Evolutionary conservation across 1,140 invertebrate genomes (phyloP).

Genomic region (Aporrectodea caliginosa): DNA sequence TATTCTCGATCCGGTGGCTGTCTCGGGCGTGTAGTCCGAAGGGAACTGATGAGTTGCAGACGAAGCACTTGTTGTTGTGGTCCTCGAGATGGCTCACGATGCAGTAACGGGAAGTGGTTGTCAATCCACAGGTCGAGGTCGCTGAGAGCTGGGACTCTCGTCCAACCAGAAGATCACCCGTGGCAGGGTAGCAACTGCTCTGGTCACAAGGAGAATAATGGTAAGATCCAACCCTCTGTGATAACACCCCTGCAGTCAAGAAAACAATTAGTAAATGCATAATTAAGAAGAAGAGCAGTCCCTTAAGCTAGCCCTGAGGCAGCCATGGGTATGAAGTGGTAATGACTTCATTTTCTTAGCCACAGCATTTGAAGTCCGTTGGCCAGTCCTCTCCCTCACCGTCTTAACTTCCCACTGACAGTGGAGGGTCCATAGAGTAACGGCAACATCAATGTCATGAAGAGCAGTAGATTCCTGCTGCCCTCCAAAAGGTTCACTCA

Average conservation of each 20-base stretch:
- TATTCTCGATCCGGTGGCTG: slow-evolving; percentile 86
- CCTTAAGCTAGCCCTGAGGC: no score
- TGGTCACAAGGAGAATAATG: slow-evolving; percentile 67
- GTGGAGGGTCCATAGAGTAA: no score
- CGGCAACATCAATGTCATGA: no score
- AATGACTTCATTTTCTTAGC: no score
- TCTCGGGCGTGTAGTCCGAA: slow-evolving; percentile 48
- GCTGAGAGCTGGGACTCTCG: slow-evolving; percentile 76
- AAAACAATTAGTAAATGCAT: no score
- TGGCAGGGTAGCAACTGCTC: slow-evolving; percentile 96
- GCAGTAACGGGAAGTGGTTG: slow-evolving; percentile 74
- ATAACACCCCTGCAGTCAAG: background rate
- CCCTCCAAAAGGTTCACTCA: no score
- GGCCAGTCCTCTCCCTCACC: no score
- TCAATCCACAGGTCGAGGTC: slow-evolving; percentile 89
- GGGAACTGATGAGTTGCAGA: slow-evolving; percentile 74
- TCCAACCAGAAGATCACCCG: slow-evolving; percentile 95
- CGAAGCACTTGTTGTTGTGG: slow-evolving; percentile 69
- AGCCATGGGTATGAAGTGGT: no score
- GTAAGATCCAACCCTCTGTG: background rate
- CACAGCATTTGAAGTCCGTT: no score
- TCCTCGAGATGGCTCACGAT: slow-evolving; percentile 91
- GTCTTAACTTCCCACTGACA: no score
- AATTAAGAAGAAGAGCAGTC: no score
- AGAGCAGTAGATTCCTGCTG: no score